Evolutionary conservation across 2,113 vertebrate genomes (phyloP).

Genomic region (Calyptommatus sinebrachiatus): DNA sequence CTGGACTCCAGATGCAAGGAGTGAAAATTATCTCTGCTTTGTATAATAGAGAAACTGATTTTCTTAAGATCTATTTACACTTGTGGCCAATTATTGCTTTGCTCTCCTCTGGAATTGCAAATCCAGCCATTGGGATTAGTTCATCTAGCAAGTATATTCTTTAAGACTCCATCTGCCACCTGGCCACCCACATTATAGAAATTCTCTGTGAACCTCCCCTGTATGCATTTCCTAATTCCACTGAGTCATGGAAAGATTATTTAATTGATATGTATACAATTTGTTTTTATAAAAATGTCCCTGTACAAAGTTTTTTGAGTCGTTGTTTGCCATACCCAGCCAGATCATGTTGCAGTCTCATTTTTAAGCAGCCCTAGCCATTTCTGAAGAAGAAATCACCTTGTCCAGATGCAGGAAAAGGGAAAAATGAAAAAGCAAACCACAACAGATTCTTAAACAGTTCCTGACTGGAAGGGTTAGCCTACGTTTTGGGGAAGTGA

Average conservation of each 20-base stretch:
- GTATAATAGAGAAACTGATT: background rate
- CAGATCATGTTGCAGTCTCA: too few relatives aligned
- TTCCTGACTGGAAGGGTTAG: too few relatives aligned
- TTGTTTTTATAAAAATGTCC: conserved; percentile 2
- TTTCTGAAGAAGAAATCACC: background rate
- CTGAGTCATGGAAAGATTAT: background rate
- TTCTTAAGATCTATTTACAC: conserved; percentile 1
- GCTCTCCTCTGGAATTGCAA: background rate
- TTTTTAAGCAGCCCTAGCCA: background rate
- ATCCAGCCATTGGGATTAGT: conserved; percentile 7
- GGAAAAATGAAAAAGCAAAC: too few relatives aligned
- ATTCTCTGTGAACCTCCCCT: background rate
- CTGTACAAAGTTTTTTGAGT: background rate
- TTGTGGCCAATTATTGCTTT: background rate
- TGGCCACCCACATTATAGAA: background rate
- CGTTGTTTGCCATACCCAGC: background rate
- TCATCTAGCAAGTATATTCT: conserved; percentile 9
- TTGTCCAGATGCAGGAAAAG: background rate
- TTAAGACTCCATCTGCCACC: conserved; percentile 1
- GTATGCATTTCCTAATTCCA: conserved; percentile 9
- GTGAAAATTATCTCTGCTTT: background rate
- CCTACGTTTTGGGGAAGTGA: too few relatives aligned
- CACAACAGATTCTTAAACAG: background rate
- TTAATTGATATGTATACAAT: background rate
- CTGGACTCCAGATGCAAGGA: background rate